phyloP scores from a whole-genome alignment of 2,113 vertebrate species.

The Notarius lentiginosus region DNA sequence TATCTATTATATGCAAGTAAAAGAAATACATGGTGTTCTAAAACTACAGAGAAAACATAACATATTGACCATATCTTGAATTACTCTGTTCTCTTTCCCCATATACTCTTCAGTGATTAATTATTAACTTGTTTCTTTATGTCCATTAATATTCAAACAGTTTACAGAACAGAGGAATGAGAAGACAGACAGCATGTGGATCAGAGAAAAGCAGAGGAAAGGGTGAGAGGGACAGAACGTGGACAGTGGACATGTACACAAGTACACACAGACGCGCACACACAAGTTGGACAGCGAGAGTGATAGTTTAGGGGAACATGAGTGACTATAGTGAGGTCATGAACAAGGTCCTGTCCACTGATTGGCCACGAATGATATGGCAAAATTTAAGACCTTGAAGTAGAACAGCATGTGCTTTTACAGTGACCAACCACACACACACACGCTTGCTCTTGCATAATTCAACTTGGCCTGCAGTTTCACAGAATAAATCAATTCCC shows the following conservation, averaged over 20 bases:
- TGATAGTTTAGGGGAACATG: constrained; percentile 22
- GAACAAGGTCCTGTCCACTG: constrained; percentile 33
- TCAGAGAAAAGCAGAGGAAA: too few species aligned
- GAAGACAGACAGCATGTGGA: neutral
- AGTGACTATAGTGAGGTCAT: constrained; percentile 58
- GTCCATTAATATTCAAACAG: neutral
- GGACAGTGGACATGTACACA: neutral
- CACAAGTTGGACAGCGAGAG: too few species aligned
- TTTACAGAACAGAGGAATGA: neutral
- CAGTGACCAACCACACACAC: constrained; percentile 14
- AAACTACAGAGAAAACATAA: neutral
- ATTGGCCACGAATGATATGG: constrained; percentile 60
- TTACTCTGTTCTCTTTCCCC: neutral
- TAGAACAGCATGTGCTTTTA: constrained; percentile 60
- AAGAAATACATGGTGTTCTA: neutral
- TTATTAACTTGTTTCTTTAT: neutral
- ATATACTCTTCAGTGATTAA: neutral
- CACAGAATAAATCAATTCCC: constrained; percentile 17
- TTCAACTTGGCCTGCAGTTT: neutral
- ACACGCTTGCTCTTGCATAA: neutral
- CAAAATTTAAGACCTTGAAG: constrained; percentile 55
- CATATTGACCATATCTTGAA: neutral
- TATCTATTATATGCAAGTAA: neutral
- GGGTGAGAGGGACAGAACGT: neutral
- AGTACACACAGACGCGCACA: too few species aligned